Percentiles rank a stretch among this genome's conserved stretches.
Evolutionary conservation across 2,888 invertebrate species (phyloP).

Genomic region (Cephonodes hylas): DNA sequence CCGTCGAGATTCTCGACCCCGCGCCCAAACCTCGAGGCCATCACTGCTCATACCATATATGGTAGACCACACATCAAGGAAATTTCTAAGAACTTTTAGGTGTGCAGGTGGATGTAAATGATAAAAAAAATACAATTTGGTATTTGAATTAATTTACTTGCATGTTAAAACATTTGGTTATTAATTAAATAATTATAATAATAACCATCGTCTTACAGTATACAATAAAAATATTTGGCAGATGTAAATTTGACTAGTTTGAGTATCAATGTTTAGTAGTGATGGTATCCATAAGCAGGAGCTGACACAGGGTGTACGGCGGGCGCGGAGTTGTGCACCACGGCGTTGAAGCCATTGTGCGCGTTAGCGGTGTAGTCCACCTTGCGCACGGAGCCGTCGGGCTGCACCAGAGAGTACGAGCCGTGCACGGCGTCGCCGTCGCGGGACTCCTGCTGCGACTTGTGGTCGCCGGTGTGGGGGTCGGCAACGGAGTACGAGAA

Average conservation of each 20-base stretch:
- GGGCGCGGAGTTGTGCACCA: slow-evolving; percentile 49
- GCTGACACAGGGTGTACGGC: slow-evolving; percentile 37
- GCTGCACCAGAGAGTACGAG: slow-evolving; percentile 73
- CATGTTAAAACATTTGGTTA: too few species aligned
- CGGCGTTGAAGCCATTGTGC: slow-evolving; percentile 67
- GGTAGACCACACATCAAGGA: too few species aligned
- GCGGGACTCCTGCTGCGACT: slow-evolving; percentile 76
- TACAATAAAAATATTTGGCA: background rate
- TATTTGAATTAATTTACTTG: too few species aligned
- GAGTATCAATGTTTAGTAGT: slow-evolving; percentile 23
- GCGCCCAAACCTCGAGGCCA: too few species aligned
- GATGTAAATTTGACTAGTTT: background rate
- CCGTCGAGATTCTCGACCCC: too few species aligned
- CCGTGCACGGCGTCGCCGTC: slow-evolving; percentile 79
- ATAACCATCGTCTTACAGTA: background rate
- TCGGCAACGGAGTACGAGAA: slow-evolving; percentile 79
- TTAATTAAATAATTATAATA: background rate
- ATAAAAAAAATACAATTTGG: too few species aligned
- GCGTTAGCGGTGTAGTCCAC: slow-evolving; percentile 81
- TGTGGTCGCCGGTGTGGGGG: slow-evolving; percentile 80
- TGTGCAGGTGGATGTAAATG: too few species aligned
- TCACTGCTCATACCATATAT: too few species aligned
- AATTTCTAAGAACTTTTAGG: too few species aligned
- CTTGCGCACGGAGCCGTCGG: slow-evolving; percentile 77
- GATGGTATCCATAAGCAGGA: slow-evolving; percentile 24